A percentile compares a stretch with the other conserved stretches of the same genome.
Conservation (phyloP, 2,113 vertebrate species). For the Cettia cetti region DNA sequence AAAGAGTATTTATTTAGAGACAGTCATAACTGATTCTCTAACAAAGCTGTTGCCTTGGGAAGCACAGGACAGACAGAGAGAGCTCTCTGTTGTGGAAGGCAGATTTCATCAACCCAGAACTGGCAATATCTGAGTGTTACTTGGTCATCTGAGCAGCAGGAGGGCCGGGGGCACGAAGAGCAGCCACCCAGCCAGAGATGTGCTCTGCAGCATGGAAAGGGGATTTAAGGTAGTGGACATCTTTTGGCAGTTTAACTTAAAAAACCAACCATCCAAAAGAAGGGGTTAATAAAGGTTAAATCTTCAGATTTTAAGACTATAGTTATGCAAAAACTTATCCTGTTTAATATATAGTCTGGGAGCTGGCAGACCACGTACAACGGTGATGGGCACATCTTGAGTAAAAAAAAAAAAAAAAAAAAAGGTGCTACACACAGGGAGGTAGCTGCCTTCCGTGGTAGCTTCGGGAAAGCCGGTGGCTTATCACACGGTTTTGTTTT, state of each 20-base stretch:
- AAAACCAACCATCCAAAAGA: neutral
- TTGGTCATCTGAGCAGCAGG: fast-evolving
- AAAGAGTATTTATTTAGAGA: neutral
- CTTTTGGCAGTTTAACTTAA: neutral
- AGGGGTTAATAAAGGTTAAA: neutral
- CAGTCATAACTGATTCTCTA: neutral
- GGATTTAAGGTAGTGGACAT: neutral
- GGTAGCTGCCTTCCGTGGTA: fast-evolving
- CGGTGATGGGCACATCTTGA: neutral
- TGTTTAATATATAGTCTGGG: neutral
- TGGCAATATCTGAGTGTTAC: fast-evolving
- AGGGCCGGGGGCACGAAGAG: fast-evolving
- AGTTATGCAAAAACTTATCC: neutral
- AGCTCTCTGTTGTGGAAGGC: neutral
- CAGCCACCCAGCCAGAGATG: neutral
- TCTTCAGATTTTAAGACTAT: neutral
- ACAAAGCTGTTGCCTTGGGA: neutral
- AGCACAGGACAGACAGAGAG: neutral
- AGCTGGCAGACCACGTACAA: neutral
- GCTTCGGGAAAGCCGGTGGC: neutral
- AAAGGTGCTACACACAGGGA: fast-evolving
- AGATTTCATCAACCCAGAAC: neutral
- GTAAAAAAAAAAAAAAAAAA: fast-evolving
- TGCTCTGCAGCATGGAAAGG: neutral
- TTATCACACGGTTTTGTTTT: no score